Base-by-base conservation (phyloP, 1,140 invertebrate genomes). In the Pomacea maculata region DNA sequence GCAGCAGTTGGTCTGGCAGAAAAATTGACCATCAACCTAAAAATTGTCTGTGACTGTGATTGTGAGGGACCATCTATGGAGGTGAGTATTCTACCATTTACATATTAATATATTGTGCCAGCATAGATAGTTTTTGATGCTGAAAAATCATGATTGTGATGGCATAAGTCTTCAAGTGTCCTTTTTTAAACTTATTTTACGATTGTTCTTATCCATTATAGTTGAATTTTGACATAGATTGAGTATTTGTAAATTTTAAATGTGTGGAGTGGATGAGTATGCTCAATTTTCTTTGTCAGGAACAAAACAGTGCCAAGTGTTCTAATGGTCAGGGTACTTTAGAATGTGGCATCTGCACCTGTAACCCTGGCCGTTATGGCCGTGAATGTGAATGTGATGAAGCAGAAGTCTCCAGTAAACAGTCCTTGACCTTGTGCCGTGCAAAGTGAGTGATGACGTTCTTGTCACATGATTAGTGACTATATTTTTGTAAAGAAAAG, bases 1-100 rank as follows among this genome's bases (percentile, higher is more conserved):
- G 97, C 97, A 92, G 97, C 97, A 1, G 96, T 98, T 52, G 97
- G 97, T 83, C 94, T 99, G 71, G 95, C 95, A 82, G 98, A 99
- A 91, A 95, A 94, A 87, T 92, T 99, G 19, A 93, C 93, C 11
- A 94, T 99, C 4, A 95, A 97, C 85, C 89, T 99, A 79, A 95
- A 97, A 87, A 95, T 98, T 93, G 90, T 96, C 1, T 99, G 97
- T 87, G 95, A 96, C 82, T 99, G 97, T 87, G 94, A 95, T 29
- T 99, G 97, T 91, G 88, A 90, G 70, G 83, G 82, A 9, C 67
- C 85, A 12, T 71, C 73, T 12, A 55, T 74, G 29, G 85, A 83
- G 83, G 88, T 90, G 64, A 79, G 61, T 71, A n/a, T 61, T 61
- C 15, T 17, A 61, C 57, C 57, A 61, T 61, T 11, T 14, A 61